Conservation (phyloP, 2,888 invertebrate species). For the Thysanoteuthis rhombus region DNA sequence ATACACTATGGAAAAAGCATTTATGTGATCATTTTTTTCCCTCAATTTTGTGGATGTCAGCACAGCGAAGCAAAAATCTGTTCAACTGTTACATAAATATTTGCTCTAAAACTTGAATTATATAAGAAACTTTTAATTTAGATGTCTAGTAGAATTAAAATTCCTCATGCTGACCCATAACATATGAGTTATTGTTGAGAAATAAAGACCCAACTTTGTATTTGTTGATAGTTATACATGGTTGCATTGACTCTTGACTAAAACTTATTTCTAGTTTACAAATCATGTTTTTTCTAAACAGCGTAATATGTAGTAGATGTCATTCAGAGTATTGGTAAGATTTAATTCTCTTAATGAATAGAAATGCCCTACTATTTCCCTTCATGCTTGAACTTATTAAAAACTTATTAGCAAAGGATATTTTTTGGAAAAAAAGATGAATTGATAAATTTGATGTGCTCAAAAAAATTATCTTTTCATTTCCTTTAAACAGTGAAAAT, state of each 20-base stretch:
- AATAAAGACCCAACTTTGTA: background rate
- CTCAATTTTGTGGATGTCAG: no score
- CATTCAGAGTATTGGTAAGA: background rate
- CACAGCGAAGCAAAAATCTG: no score
- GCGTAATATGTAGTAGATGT: background rate
- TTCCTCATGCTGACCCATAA: background rate
- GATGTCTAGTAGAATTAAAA: no score
- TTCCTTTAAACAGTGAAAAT: background rate
- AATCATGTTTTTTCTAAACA: background rate
- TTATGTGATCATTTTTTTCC: no score
- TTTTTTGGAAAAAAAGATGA: background rate
- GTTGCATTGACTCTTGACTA: no score
- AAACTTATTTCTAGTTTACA: background rate
- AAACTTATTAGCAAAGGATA: background rate
- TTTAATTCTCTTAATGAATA: background rate
- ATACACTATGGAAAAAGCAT: no score
- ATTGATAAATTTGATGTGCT: background rate
- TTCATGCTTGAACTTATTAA: background rate
- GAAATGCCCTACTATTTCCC: background rate
- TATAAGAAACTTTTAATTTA: no score
- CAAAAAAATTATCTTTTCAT: background rate
- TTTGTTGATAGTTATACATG: background rate
- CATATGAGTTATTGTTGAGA: background rate
- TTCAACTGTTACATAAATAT: no score
- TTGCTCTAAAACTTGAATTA: no score